Conservation (phyloP, 2,113 vertebrate genomes). For the Mirza zaza region DNA sequence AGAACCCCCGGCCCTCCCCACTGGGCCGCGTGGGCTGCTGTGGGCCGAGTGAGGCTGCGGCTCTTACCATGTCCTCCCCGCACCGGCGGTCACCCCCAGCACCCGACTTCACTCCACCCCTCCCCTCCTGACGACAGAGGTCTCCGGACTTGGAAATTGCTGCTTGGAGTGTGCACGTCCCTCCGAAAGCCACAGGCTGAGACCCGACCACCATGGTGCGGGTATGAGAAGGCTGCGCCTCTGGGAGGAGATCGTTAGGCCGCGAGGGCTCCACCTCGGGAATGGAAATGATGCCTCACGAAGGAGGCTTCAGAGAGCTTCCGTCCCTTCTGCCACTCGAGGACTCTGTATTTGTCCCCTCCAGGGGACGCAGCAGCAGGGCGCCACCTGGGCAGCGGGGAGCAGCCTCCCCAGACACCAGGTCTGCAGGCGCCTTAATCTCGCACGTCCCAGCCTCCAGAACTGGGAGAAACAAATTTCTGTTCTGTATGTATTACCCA, state of each 20-base stretch:
- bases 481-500: neutral
- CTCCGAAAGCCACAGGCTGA: neutral
- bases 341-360: neutral
- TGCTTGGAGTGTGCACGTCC: neutral
- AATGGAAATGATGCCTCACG: neutral
- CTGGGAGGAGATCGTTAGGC: neutral
- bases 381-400: neutral
- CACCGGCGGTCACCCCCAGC: too few species aligned
- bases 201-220: neutral
- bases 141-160: neutral
- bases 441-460: neutral
- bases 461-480: neutral
- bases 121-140: neutral
- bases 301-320: neutral
- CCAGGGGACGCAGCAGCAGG: too few species aligned
- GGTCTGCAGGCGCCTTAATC: neutral
- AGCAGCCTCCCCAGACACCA: neutral
- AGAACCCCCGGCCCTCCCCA: neutral
- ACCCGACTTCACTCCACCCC: neutral
- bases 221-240: neutral
- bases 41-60: fast-evolving
- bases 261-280: neutral
- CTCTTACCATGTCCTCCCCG: neutral
- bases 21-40: neutral
- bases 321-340: neutral